phyloP scores from a whole-genome alignment of 1,140 invertebrate genomes.

The Hyles vespertilio region DNA sequence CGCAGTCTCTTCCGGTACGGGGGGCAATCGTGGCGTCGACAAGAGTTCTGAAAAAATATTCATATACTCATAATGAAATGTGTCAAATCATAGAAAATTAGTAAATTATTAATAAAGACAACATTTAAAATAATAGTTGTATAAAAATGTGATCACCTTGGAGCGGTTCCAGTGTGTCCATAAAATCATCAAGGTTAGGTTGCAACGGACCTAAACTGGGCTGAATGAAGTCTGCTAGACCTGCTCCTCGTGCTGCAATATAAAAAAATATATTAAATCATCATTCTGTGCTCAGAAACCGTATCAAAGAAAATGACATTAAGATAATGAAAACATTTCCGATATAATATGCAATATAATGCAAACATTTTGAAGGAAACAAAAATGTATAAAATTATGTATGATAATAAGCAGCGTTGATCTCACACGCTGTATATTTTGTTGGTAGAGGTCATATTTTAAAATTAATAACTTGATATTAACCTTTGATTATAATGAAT shows the following conservation, averaged over 20 bases:
- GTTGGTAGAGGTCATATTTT: too few relatives aligned
- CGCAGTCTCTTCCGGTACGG: conserved; percentile 75
- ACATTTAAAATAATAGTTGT: conserved; percentile 3
- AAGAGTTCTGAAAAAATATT: conserved; percentile 42
- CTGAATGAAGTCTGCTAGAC: conserved; percentile 95
- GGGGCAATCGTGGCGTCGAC: conserved; percentile 67
- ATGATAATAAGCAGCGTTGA: too few relatives aligned
- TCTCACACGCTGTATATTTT: too few relatives aligned
- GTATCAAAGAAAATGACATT: not conserved
- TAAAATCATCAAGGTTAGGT: conserved; percentile 97
- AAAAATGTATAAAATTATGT: too few relatives aligned
- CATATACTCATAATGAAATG: not conserved
- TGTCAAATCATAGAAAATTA: not conserved
- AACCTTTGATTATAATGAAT: too few relatives aligned
- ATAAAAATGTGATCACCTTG: conserved; percentile 78
- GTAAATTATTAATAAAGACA: not conserved
- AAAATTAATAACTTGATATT: too few relatives aligned
- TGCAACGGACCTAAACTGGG: conserved; percentile 97
- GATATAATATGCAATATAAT: not conserved
- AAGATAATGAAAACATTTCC: not conserved
- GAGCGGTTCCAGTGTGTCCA: conserved; percentile 91
- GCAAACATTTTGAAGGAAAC: too few relatives aligned
- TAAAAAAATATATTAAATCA: not conserved
- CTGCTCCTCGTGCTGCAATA: conserved; percentile 77
- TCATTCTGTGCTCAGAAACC: not conserved